Evolutionary conservation across 1,140 invertebrate species (phyloP).

Genomic region (Palaemon carinicauda): DNA sequence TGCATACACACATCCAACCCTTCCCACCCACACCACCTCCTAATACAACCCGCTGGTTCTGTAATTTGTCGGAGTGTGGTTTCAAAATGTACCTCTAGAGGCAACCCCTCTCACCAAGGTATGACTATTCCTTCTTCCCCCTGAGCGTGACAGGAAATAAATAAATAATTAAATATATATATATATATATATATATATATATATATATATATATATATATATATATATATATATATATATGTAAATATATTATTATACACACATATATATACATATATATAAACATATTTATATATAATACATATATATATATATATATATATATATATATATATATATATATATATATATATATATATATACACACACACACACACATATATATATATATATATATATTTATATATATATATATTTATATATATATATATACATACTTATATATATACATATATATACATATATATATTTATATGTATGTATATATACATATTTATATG

Average conservation of each 20-base stretch:
- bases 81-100: too few species aligned
- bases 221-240: constrained; percentile 1
- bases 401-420: neutral
- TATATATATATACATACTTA: neutral
- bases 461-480: neutral
- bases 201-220: constrained; percentile 17
- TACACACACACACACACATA: neutral
- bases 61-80: too few species aligned
- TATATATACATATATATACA: neutral
- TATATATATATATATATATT: neutral
- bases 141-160: too few species aligned
- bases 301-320: constrained; percentile 2
- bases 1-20: too few species aligned
- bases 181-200: constrained; percentile 7
- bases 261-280: neutral
- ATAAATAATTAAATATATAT: neutral
- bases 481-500: neutral
- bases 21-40: too few species aligned
- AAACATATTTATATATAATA: neutral
- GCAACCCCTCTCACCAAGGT: too few species aligned
- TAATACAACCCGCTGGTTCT: too few species aligned
- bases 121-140: too few species aligned
- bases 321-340: constrained; percentile 14
- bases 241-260: neutral
- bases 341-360: constrained; percentile 1